phyloP scores from a whole-genome alignment of 2,113 vertebrate genomes.

The Cettia cetti region DNA sequence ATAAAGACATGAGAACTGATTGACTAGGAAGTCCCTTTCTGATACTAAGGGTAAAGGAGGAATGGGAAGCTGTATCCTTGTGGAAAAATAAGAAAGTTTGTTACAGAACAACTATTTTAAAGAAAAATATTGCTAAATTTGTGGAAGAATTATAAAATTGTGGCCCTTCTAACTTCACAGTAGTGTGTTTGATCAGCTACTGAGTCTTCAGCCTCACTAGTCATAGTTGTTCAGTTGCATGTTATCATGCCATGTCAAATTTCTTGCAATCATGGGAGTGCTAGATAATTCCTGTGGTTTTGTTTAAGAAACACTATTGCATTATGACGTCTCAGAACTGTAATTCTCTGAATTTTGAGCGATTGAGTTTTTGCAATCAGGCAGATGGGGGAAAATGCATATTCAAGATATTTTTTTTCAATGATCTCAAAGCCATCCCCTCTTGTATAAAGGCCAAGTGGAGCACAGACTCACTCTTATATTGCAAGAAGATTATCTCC shows the following conservation, averaged over 20 bases:
- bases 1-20: not conserved
- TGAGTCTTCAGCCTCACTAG: not conserved
- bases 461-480: not conserved
- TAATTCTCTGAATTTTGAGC: not conserved
- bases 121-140: not conserved
- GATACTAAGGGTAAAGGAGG: not conserved
- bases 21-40: not conserved
- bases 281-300: not conserved
- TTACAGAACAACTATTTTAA: not conserved
- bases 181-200: not conserved
- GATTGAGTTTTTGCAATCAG: not conserved
- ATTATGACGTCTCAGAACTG: not conserved
- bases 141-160: not conserved
- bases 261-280: not conserved
- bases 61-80: not conserved
- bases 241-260: not conserved
- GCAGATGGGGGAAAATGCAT: not conserved
- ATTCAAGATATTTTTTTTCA: not conserved
- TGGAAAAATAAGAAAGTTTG: not conserved
- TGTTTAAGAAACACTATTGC: not conserved
- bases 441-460: not conserved
- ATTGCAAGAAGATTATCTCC: not conserved
- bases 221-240: fast-evolving
- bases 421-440: not conserved
- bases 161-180: not conserved